Evolutionary conservation across 2,797 vertebrate species (phyloP), one percentile per base, ranked within the genome.

Genomic region (Anniella stebbinsi): DNA sequence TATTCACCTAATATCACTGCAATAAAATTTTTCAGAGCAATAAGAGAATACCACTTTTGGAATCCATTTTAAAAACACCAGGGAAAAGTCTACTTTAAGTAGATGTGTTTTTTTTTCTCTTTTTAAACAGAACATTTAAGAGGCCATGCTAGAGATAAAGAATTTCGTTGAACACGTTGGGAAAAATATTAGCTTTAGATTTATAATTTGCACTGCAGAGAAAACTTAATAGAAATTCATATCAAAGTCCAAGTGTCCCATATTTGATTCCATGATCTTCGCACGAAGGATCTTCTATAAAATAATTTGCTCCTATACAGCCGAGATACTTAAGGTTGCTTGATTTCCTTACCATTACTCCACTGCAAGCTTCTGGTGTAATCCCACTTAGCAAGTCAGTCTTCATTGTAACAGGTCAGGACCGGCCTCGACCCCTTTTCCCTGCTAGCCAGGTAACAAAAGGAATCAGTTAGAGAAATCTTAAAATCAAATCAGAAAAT

Each of bases 381-480:
- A 99, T 98, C 98, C 98, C 98, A 99, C 98, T 97, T 98, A 97
- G 98, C 98, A 96, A 98, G 98, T 97, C 97, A 97, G 98, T 98
- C 98, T 98, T 99, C 99, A 99, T 98, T 98, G 98, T 98, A 97
- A 98, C 97, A 96, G 98, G 96, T 99, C 99, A 98, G 98, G 97
- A 98, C 98, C 98, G 96, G 98, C 98, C 98, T 98, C 98, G 96
- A 98, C 97, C 97, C 98, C 98, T 98, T 98, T 98, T 96, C 97
- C 99, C 99, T 99, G 99, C 98, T 99, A 98, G 98, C 98, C 98
- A 98, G 98, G 98, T 98, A 98, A 99, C 98, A 99, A 98, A 99
- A 99, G 98, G 98, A 98, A 98, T 97, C 97, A 98, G 97, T 99
- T 99, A 99, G 98, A 98, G 92, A 97, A 97, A 97, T 97, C 97